Percentiles rank a stretch among this genome's conserved stretches.
These are phyloP conservation scores for Drosophila sp. DNA, from an alignment of 1,140 invertebrate genomes.

Conservation along the genomic window DNA sequence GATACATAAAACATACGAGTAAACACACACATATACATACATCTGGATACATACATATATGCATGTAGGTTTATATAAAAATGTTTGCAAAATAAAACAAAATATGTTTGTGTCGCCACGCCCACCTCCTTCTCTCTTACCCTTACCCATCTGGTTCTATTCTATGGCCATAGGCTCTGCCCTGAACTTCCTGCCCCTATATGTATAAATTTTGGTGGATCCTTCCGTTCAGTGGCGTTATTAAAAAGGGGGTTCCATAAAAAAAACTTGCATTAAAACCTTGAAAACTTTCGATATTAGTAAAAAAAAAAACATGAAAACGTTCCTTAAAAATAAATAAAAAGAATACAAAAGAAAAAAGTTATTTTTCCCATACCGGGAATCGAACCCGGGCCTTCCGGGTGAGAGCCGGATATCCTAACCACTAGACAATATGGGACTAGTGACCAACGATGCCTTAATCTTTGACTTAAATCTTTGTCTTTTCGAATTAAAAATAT, in stretches of 20 bases:
- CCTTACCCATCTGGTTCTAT: not conserved
- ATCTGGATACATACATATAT: conserved; percentile 2
- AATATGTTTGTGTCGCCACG: conserved; percentile 30
- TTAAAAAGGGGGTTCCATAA: not conserved
- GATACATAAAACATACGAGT: conserved; percentile 39
- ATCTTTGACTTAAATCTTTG: not conserved
- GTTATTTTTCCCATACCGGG: conserved; percentile 3
- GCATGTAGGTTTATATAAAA: conserved; percentile 18
- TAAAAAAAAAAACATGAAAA: not conserved
- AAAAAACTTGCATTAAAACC: not conserved
- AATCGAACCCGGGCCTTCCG: conserved; percentile 23
- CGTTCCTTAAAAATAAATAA: not conserved
- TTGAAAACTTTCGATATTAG: not conserved
- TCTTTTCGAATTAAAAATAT: no score
- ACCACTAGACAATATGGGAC: conserved; percentile 24
- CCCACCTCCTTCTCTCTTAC: not conserved
- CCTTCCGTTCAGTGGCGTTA: not conserved
- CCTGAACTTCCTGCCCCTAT: conserved; percentile 19
- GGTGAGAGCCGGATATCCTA: conserved; percentile 24
- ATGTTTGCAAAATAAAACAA: conserved; percentile 63
- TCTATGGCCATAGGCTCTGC: not conserved
- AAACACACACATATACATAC: not conserved
- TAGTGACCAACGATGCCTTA: not conserved
- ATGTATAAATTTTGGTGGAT: not conserved
- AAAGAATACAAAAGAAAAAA: not conserved